These are phyloP conservation scores for Nemopilema nomurai DNA, from an alignment of 30 jellyfish, hydroid and myxozoan genomes.

Conservation along the genomic window DNA sequence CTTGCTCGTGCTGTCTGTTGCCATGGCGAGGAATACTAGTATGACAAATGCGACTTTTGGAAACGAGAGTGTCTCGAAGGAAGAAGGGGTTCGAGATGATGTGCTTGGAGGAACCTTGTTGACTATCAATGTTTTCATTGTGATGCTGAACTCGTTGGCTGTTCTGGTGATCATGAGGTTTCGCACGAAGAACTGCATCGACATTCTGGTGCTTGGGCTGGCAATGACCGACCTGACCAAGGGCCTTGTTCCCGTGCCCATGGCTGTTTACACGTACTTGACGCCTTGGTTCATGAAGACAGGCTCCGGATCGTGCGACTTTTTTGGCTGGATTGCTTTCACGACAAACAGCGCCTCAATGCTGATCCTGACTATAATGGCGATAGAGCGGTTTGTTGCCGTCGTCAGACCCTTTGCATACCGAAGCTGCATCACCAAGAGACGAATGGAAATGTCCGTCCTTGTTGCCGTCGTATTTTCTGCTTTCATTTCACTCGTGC, in stretches of 20 bases:
- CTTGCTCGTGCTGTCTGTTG: not conserved
- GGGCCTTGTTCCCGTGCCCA: slow-evolving; percentile 88
- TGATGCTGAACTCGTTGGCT: slow-evolving; percentile 60
- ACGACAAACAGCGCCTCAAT: slow-evolving; percentile 86
- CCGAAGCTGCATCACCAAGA: slow-evolving; percentile 69
- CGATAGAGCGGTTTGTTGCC: slow-evolving; percentile 87
- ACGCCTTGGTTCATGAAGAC: slow-evolving; percentile 54
- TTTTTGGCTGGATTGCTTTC: slow-evolving; percentile 92
- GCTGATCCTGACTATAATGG: slow-evolving; percentile 84
- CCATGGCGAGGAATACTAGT: slow-evolving; percentile 8
- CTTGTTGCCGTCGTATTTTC: slow-evolving; percentile 62
- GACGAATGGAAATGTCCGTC: slow-evolving; percentile 54
- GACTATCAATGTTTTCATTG: slow-evolving; percentile 64
- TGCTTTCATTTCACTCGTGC: slow-evolving; percentile 64
- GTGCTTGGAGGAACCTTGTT: slow-evolving; percentile 84
- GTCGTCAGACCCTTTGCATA: slow-evolving; percentile 82
- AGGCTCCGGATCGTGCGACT: slow-evolving; percentile 63
- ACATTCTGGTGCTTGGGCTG: slow-evolving; percentile 71
- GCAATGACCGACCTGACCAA: slow-evolving; percentile 86
- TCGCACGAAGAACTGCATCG: slow-evolving; percentile 75
- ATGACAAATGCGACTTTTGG: slow-evolving; percentile 3
- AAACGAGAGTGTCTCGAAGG: not conserved
- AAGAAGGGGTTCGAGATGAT: slow-evolving; percentile 52
- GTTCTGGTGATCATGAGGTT: slow-evolving; percentile 76
- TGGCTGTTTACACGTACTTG: slow-evolving; percentile 72